Conservation (phyloP, 2,113 vertebrate genomes). For the Pelecanus crispus region DNA sequence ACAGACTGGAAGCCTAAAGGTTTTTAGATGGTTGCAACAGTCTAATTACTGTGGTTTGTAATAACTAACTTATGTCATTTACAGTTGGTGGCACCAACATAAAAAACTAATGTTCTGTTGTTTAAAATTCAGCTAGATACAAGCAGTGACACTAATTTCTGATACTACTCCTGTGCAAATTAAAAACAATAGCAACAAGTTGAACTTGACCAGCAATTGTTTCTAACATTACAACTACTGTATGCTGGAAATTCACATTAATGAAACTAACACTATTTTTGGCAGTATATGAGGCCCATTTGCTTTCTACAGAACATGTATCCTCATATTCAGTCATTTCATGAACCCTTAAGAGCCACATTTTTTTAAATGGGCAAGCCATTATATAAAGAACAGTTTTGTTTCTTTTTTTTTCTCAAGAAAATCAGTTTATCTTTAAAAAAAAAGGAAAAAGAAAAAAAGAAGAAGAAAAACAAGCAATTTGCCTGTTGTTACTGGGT, state of each 20-base stretch:
- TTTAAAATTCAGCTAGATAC: slow-evolving; percentile 93
- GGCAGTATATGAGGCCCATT: slow-evolving; percentile 98
- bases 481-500: slow-evolving; percentile 84
- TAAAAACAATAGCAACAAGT: slow-evolving; percentile 98
- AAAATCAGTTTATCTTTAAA: slow-evolving; percentile 83
- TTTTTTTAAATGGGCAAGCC: slow-evolving; percentile 84
- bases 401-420: slow-evolving; percentile 67
- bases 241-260: slow-evolving; percentile 96
- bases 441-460: slow-evolving; percentile 70
- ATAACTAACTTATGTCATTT: slow-evolving; percentile 96
- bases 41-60: slow-evolving; percentile 90
- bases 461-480: slow-evolving; percentile 77
- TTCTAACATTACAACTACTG: slow-evolving; percentile 97
- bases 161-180: slow-evolving; percentile 99
- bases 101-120: slow-evolving; percentile 87
- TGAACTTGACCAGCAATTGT: slow-evolving; percentile 99
- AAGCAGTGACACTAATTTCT: slow-evolving; percentile 98
- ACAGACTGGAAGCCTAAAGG: slow-evolving; percentile 91
- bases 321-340: slow-evolving; percentile 87
- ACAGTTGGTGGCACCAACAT: slow-evolving; percentile 95
- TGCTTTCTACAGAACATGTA: slow-evolving; percentile 91
- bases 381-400: slow-evolving; percentile 82
- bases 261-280: slow-evolving; percentile 98
- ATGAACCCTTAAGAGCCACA: slow-evolving; percentile 86
- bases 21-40: slow-evolving; percentile 89